Base-by-base conservation (phyloP, 2,797 vertebrate species). In the Pseudochromis fuscus region DNA sequence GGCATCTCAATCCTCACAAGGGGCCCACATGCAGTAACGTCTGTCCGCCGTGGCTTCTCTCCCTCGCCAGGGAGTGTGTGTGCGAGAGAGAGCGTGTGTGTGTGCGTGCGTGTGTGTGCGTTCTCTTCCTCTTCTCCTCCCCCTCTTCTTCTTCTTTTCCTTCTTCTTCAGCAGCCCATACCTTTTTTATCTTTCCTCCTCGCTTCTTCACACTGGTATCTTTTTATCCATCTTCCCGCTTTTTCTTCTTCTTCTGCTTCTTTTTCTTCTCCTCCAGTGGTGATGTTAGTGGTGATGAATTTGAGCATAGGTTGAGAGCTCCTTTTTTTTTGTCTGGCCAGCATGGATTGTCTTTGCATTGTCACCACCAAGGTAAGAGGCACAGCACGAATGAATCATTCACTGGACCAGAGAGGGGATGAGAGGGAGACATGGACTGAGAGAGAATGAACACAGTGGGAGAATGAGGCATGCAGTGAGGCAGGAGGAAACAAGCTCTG, bases 311-410 rank as follows among this genome's bases (percentile, higher is more conserved):
- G 93, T 88, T 95, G 90, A 97, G 85, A 67, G 67, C 51, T 69
- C 21, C 23, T 60, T 64, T 94, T 93, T 93, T 92, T 35, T 38
- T 93, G 77, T 89, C 80, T 74, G 80, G 65, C 90, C 94, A 93
- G 91, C 87, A 98, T 98, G 96, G 96, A 97, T 94, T 98, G 96
- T 93, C 95, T 98, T 93, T 98, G 97, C 94, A 97, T 98, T 95
- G 96, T 98, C 92, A 98, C 97, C 86, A 98, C 96, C 83, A 98
- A 98, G 97, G 96, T 98, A 98, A 96, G 96, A 77, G 60, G 44
- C 49, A 42, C 66, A 30, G 61, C 38, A 25, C 2, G 35, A 46
- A 52, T 56, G 68, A 77, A 42, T 49, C 67, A 75, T 57, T 61
- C 65, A 69, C 50, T 40, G 40, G 82, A 81, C 76, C 84, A 81